phyloP scores from a whole-genome alignment of 2,797 vertebrate species.

The Clamator glandarius region DNA sequence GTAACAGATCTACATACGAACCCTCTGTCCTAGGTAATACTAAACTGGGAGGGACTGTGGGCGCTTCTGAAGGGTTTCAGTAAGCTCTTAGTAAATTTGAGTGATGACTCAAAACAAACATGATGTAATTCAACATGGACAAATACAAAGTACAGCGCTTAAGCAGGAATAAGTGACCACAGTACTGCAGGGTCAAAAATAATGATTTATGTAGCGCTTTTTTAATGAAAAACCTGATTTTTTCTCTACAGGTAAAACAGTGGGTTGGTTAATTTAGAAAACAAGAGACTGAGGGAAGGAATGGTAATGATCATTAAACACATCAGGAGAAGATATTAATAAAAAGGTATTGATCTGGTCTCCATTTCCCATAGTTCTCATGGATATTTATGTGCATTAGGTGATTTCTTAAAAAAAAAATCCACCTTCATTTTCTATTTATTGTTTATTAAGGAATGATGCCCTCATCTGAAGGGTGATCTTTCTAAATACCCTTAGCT shows the following conservation, averaged over 20 bases:
- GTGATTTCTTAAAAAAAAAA: neutral
- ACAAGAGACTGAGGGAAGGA: neutral
- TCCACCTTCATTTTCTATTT: neutral
- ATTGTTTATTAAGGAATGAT: neutral
- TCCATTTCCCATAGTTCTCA: neutral
- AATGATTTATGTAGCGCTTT: neutral
- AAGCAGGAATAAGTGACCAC: neutral
- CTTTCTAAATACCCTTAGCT: neutral
- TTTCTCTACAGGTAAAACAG: neutral
- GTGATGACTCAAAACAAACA: neutral
- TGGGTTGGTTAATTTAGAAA: neutral
- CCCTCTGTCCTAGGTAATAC: rapidly evolving
- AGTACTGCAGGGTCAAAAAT: neutral
- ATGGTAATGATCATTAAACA: neutral
- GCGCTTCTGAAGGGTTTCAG: neutral
- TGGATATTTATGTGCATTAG: neutral
- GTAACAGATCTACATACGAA: neutral
- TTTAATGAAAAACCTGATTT: neutral
- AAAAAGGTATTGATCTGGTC: neutral
- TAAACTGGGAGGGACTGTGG: neutral
- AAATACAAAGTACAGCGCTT: neutral
- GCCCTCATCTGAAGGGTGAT: neutral
- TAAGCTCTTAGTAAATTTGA: neutral
- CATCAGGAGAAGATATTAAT: neutral
- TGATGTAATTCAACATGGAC: neutral